A percentile compares a stretch with the other conserved stretches of the same genome.
Evolutionary conservation across 2,888 invertebrate species (phyloP).

Genomic region (Acanthosepion esculentum): DNA sequence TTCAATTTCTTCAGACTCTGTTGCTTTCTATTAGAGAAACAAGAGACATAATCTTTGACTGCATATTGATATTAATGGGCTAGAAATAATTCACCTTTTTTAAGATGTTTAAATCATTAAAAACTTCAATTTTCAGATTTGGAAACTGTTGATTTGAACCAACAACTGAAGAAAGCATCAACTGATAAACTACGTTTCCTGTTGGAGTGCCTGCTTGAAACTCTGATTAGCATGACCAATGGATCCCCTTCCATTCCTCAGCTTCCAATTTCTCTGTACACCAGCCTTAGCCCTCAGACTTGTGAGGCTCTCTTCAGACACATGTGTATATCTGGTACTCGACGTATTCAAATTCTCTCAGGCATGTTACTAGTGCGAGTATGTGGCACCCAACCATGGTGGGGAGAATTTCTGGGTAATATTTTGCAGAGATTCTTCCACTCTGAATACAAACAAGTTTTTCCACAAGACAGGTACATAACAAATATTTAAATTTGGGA

Average conservation of each 20-base stretch:
- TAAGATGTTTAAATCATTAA: not conserved
- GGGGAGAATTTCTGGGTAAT: slow-evolving; percentile 92
- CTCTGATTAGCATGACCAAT: slow-evolving; percentile 79
- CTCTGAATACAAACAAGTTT: slow-evolving; percentile 84
- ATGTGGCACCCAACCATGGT: slow-evolving; percentile 86
- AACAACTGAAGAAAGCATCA: slow-evolving; percentile 79
- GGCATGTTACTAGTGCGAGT: slow-evolving; percentile 84
- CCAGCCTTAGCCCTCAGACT: slow-evolving; percentile 65
- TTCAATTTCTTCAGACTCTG: too few relatives aligned
- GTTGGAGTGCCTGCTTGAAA: slow-evolving; percentile 87
- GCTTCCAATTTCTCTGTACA: slow-evolving; percentile 66
- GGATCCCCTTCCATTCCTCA: slow-evolving; percentile 75
- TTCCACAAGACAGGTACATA: slow-evolving; percentile 87
- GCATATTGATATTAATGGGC: too few relatives aligned
- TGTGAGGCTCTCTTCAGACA: slow-evolving; percentile 82
- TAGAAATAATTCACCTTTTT: too few relatives aligned
- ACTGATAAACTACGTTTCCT: slow-evolving; percentile 89
- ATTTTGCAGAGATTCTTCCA: slow-evolving; percentile 86
- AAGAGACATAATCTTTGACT: too few relatives aligned
- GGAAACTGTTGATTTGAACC: slow-evolving; percentile 71
- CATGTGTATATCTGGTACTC: slow-evolving; percentile 85
- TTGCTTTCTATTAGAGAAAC: too few relatives aligned
- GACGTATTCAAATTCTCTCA: slow-evolving; percentile 79
- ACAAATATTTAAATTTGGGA: too few relatives aligned
- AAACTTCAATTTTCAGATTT: not conserved